Evolutionary conservation across 1,140 invertebrate species (phyloP).

Genomic region (Ceratina japonica): DNA sequence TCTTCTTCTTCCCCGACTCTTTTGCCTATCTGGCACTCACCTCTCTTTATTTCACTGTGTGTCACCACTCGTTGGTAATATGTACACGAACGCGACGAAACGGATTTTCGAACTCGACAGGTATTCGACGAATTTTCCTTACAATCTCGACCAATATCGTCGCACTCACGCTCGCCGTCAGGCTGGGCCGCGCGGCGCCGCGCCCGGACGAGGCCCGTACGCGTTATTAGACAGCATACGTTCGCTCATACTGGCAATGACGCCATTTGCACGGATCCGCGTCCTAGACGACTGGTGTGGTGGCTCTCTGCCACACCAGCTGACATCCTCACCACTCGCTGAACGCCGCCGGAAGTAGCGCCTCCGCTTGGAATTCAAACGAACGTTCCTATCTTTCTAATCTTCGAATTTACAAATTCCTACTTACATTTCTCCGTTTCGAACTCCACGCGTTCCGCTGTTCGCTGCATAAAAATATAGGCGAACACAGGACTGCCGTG

Average conservation of each 20-base stretch:
- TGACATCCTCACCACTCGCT: conserved; percentile 25
- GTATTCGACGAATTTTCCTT: conserved; percentile 30
- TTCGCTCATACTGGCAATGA: conserved; percentile 63
- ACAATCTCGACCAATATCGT: conserved; percentile 26
- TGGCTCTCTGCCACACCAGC: conserved; percentile 43
- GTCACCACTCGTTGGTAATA: conserved; percentile 46
- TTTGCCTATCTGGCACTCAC: conserved; percentile 53
- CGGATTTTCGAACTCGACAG: too few relatives aligned
- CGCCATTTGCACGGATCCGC: conserved; percentile 64
- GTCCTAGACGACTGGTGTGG: conserved; percentile 31
- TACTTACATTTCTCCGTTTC: too few relatives aligned
- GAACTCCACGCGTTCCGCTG: too few relatives aligned
- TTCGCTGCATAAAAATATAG: too few relatives aligned
- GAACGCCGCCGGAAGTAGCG: too few relatives aligned
- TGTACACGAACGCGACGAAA: conserved; percentile 23
- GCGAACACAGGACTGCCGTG: too few relatives aligned
- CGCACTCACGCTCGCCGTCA: conserved; percentile 57
- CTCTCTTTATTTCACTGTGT: conserved; percentile 48
- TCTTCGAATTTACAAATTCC: too few relatives aligned
- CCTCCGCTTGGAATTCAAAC: too few relatives aligned
- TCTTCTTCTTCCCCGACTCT: conserved; percentile 6
- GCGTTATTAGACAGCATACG: conserved; percentile 64
- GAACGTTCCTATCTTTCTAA: too few relatives aligned
- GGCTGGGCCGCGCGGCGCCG: conserved; percentile 61
- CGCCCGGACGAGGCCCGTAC: conserved; percentile 66